Evolutionary conservation across 2,888 invertebrate species (phyloP).

Genomic region (Linnaemya tessellans): DNA sequence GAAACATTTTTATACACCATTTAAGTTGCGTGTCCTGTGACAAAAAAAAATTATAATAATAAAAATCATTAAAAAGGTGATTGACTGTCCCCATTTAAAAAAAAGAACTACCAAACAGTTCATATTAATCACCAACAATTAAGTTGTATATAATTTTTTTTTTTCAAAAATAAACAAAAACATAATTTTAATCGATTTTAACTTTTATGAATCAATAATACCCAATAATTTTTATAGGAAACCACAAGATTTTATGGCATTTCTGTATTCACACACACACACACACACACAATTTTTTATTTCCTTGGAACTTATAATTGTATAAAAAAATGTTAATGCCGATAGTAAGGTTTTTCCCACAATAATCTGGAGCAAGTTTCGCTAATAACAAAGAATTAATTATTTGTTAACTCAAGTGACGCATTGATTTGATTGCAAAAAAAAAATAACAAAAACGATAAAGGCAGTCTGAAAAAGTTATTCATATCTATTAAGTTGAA

Average conservation of each 20-base stretch:
- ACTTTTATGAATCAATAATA: not conserved
- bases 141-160: not conserved
- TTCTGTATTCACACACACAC: not conserved
- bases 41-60: too few species aligned
- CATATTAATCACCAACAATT: slow-evolving; percentile 29
- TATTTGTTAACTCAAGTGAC: not conserved
- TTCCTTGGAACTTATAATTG: slow-evolving; percentile 1
- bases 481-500: not conserved
- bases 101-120: slow-evolving; percentile 22
- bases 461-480: not conserved
- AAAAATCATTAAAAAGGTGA: slow-evolving; percentile 6
- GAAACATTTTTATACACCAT: not conserved
- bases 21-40: slow-evolving; percentile 44
- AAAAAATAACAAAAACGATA: not conserved
- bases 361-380: not conserved
- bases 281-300: not conserved
- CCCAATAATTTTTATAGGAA: not conserved
- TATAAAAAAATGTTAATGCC: not conserved
- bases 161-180: not conserved
- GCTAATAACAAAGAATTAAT: not conserved
- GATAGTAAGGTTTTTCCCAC: slow-evolving; percentile 44
- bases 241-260: not conserved
- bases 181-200: not conserved
- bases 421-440: slow-evolving; percentile 1
- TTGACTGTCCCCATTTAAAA: slow-evolving; percentile 18